phyloP scores from a whole-genome alignment of 2,888 invertebrate species.

The Thysanoteuthis rhombus region DNA sequence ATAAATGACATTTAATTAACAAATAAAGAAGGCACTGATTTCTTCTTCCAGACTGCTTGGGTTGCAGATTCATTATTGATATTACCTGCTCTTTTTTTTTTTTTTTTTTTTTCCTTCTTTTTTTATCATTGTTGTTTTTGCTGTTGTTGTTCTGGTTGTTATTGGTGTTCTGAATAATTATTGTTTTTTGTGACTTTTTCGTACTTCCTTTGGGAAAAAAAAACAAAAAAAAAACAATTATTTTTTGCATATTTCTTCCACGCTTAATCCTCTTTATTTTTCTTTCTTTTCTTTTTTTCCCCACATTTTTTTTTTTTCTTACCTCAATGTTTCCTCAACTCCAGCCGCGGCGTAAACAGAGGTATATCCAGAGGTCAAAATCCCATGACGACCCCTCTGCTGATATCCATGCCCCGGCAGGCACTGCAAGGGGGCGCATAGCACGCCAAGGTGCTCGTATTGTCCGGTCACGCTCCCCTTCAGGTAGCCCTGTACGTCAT shows the following conservation, averaged over 20 bases:
- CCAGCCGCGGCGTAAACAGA: slow-evolving; percentile 51
- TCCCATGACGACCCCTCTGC: slow-evolving; percentile 63
- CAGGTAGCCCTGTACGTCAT: slow-evolving; percentile 65
- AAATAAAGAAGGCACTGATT: not conserved
- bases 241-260: slow-evolving; percentile 14
- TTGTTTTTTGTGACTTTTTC: not conserved
- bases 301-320: not conserved
- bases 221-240: not conserved
- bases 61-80: slow-evolving; percentile 26
- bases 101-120: not conserved
- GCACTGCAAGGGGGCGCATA: slow-evolving; percentile 59
- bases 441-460: slow-evolving; percentile 63
- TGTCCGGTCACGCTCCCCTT: slow-evolving; percentile 62
- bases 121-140: not conserved
- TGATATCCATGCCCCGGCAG: slow-evolving; percentile 53
- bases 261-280: slow-evolving; percentile 28
- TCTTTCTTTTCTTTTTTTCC: slow-evolving; percentile 24
- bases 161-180: not conserved
- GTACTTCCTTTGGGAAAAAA: not conserved
- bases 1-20: not conserved
- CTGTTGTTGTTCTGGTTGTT: slow-evolving; percentile 20
- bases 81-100: not conserved
- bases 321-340: slow-evolving; percentile 34
- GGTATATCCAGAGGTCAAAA: slow-evolving; percentile 64
- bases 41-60: slow-evolving; percentile 27